Percentiles rank a stretch among this genome's conserved stretches.
These are phyloP conservation scores for Crotalus viridis DNA, from an alignment of 2,113 vertebrate genomes.

Conservation along the genomic window DNA sequence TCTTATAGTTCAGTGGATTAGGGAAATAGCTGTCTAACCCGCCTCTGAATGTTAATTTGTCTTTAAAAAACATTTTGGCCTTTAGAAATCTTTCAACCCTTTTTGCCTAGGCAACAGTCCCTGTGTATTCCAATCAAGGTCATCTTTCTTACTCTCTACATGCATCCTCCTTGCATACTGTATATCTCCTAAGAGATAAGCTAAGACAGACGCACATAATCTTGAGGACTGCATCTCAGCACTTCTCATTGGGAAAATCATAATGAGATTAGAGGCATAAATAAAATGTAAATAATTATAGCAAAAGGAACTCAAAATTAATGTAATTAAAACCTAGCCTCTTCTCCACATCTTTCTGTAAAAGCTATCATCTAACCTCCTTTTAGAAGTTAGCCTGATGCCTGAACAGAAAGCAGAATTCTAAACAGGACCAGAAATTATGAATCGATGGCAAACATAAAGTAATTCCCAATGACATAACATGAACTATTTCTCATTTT, in stretches of 20 bases:
- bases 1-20: not conserved
- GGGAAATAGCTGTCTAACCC: not conserved
- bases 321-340: not conserved
- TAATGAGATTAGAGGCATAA: not conserved
- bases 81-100: not conserved
- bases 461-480: not conserved
- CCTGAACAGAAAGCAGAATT: not conserved
- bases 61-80: not conserved
- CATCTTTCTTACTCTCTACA: not conserved
- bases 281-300: not conserved
- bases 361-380: not conserved
- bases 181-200: not conserved
- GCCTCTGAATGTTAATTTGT: not conserved
- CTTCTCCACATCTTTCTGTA: not conserved
- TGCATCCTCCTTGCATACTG: not conserved
- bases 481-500: not conserved
- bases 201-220: not conserved
- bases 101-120: not conserved
- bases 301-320: not conserved
- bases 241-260: not conserved
- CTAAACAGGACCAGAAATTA: not conserved
- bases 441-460: not conserved
- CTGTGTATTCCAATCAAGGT: not conserved
- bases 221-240: not conserved
- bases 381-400: not conserved